Evolutionary conservation across 1,140 invertebrate genomes (phyloP).

Genomic region (Druon quercuslanigerum): DNA sequence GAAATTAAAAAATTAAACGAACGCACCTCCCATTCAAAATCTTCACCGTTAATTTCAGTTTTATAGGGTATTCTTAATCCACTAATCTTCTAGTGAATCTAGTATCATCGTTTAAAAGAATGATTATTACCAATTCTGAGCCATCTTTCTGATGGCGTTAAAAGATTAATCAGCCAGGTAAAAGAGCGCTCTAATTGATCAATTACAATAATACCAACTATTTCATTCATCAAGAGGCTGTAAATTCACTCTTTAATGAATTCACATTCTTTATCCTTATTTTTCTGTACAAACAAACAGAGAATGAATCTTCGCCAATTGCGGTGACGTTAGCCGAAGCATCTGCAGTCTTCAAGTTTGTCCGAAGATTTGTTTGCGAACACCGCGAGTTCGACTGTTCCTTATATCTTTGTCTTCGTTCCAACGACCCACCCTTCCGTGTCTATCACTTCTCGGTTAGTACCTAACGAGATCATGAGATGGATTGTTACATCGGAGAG

Average conservation of each 20-base stretch:
- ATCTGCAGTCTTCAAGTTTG: slow-evolving; percentile 23
- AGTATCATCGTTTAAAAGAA: neutral
- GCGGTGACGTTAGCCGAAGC: slow-evolving; percentile 25
- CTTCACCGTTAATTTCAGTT: slow-evolving; percentile 24
- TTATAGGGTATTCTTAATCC: neutral
- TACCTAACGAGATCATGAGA: slow-evolving; percentile 60
- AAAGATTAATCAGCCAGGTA: too few species aligned
- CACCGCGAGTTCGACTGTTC: slow-evolving; percentile 19
- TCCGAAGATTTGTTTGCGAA: slow-evolving; percentile 26
- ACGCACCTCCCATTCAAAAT: neutral
- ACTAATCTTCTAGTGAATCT: neutral
- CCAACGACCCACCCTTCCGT: slow-evolving; percentile 34
- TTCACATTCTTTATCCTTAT: neutral
- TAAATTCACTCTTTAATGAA: slow-evolving; percentile 6
- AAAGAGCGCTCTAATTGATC: neutral
- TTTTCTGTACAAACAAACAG: neutral
- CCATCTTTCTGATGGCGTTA: too few species aligned
- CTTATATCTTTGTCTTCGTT: slow-evolving; percentile 29
- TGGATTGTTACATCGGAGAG: slow-evolving; percentile 52
- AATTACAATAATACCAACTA: neutral
- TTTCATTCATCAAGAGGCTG: neutral
- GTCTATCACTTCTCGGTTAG: slow-evolving; percentile 37
- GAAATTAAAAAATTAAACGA: slow-evolving; percentile 62
- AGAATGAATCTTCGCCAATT: slow-evolving; percentile 27
- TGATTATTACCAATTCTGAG: too few species aligned